Percentiles rank a stretch among this genome's conserved stretches.
phyloP scores from a whole-genome alignment of 2,888 invertebrate species.

The Galerucella pusilla region DNA sequence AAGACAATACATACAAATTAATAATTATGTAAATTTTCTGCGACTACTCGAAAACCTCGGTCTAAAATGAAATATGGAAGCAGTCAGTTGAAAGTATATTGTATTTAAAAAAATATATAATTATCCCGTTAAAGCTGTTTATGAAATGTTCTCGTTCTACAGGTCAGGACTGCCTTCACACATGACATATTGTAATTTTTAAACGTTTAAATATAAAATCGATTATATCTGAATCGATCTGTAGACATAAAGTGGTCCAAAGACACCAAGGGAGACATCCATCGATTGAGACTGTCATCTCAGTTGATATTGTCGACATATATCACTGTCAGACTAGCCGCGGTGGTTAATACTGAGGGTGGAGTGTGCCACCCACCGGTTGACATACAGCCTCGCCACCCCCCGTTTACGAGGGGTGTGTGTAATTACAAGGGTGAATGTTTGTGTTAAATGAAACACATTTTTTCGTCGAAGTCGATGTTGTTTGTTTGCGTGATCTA shows the following conservation, averaged over 20 bases:
- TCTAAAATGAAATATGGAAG: conserved; percentile 13
- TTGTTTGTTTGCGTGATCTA: conserved; percentile 45
- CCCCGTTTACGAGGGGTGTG: conserved; percentile 30
- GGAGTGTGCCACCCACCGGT: conserved; percentile 47
- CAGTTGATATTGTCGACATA: conserved; percentile 60
- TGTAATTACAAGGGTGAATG: conserved; percentile 48
- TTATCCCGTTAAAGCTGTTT: background rate
- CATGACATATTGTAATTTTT: no score
- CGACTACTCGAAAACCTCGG: conserved; percentile 10
- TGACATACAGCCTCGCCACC: conserved; percentile 29
- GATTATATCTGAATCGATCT: conserved; percentile 43
- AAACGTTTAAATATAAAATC: no score
- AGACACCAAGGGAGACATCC: conserved; percentile 38
- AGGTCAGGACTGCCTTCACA: background rate
- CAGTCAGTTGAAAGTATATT: background rate
- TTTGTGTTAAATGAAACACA: conserved; percentile 43
- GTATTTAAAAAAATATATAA: background rate
- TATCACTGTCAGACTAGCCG: conserved; percentile 60
- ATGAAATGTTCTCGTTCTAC: background rate
- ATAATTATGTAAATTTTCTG: conserved; percentile 31
- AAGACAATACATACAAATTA: conserved; percentile 27
- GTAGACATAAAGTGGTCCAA: conserved; percentile 33
- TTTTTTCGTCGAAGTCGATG: conserved; percentile 38
- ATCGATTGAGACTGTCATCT: conserved; percentile 59
- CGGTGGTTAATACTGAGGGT: conserved; percentile 50